Percentiles rank a stretch among this genome's conserved stretches.
These are phyloP conservation scores for Acanthaster planci DNA, from an alignment of 35 echinoderm and acorn worm species.

Conservation along the genomic window DNA sequence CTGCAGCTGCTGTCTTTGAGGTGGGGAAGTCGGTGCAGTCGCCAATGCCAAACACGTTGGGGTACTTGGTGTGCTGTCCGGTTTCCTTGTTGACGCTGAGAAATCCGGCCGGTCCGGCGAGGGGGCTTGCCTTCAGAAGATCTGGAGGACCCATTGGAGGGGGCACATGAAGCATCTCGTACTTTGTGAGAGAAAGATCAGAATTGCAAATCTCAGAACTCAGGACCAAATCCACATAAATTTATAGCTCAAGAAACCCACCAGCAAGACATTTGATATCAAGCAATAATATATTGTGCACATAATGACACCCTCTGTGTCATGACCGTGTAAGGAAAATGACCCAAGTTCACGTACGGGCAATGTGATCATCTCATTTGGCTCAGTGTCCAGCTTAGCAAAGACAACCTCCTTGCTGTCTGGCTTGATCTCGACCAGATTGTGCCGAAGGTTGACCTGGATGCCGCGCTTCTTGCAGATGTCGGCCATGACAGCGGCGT, in stretches of 20 bases:
- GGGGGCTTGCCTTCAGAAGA: slow-evolving; percentile 65
- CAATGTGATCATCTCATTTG: slow-evolving; percentile 67
- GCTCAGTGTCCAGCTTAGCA: slow-evolving; percentile 62
- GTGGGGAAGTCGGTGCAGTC: slow-evolving; percentile 96
- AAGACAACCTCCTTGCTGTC: slow-evolving; percentile 85
- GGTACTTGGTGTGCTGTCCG: slow-evolving; percentile 86
- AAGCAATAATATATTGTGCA: background rate
- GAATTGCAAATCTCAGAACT: background rate
- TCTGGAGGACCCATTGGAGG: slow-evolving; percentile 85
- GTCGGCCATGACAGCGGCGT: slow-evolving; percentile 66
- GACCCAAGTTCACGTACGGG: background rate
- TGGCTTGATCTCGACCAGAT: slow-evolving; percentile 76
- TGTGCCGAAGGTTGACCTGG: slow-evolving; percentile 65
- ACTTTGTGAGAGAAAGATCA: slow-evolving; percentile 33
- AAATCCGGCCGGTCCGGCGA: slow-evolving; percentile 65
- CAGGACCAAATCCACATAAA: background rate
- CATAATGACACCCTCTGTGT: no score
- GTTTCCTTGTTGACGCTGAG: slow-evolving; percentile 73
- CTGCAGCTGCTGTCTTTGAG: slow-evolving; percentile 86
- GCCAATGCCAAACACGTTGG: slow-evolving; percentile 90
- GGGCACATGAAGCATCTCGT: slow-evolving; percentile 84
- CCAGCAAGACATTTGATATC: background rate
- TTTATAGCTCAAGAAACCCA: background rate
- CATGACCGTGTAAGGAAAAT: no score
- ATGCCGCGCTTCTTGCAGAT: slow-evolving; percentile 73